Base-by-base conservation (phyloP, 2,888 invertebrate species). In the Microctonus hyperodae region DNA sequence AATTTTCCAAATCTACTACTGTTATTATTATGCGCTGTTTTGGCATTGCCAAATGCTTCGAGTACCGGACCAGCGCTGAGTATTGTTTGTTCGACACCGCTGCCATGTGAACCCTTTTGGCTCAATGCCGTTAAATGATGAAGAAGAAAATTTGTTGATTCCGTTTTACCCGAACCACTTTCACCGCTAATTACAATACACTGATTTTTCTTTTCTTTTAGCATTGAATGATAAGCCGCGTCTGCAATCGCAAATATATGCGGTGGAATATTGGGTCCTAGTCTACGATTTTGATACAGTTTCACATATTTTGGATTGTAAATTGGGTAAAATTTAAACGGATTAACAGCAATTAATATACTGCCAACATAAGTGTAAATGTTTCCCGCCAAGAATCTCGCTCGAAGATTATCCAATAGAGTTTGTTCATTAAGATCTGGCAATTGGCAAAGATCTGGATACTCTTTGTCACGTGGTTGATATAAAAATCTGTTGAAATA, bases 11-110 rank as follows among this genome's bases (percentile, higher is more conserved):
- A 98, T 71, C 98, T 89, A 87, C 96, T 96, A 61, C 96, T 96
- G 85, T 98, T 98, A 85, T 97, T 97, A 84, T 97, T 97, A 82
- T 97, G 97, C 2, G 97, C 95, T 35, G 97, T 98, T 86, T 97
- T 97, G 0, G 98, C 97, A 86, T 98, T 98, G n/a, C 98, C 98
- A 85, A 98, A 98, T 6, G 97, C 97, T 88, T 97, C 97, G 56
- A 98, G 86, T 53, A 97, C 97, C 2, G 97, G 97, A 10, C 97
- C 97, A 33, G 97, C 97, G 81, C 96, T 96, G 61, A 97, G 87
- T 78, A 98, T 96, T 13, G 96, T 97, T 86, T 97, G 97, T 84
- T 98, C 97, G 2, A 97, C 96, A n/a, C 96, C 96, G 81, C 94
- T 94, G 20, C 96, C 96, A 79, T 95, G 94, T 48, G 93, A 93